Conservation (phyloP, 2,113 vertebrate genomes). For the Argyrosomus japonicus region DNA sequence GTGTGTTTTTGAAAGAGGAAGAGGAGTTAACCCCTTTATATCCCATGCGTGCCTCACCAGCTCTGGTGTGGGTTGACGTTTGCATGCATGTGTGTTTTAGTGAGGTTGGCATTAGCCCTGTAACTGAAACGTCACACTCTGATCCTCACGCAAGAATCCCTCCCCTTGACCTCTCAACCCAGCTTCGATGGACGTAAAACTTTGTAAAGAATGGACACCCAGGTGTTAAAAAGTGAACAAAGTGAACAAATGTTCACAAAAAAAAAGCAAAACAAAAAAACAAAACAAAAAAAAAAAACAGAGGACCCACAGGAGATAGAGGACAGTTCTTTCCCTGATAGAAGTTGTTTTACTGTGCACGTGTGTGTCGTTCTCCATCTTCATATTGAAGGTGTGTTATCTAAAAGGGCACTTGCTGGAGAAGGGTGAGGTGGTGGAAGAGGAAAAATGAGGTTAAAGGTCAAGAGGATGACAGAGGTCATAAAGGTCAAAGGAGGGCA, state of each 20-base stretch:
- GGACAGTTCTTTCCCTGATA: constrained; percentile 66
- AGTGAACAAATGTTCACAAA: constrained; percentile 28
- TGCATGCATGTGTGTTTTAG: constrained; percentile 83
- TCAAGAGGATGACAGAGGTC: constrained; percentile 59
- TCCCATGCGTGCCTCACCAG: constrained; percentile 72
- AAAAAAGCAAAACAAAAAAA: not conserved
- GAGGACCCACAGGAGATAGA: constrained; percentile 42
- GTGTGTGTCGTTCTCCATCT: constrained; percentile 87
- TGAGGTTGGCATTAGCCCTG: constrained; percentile 76
- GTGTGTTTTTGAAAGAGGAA: constrained; percentile 78
- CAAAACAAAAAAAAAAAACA: constrained; percentile 16
- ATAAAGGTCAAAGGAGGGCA: constrained; percentile 52
- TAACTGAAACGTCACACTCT: constrained; percentile 75
- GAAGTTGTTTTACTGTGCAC: constrained; percentile 76
- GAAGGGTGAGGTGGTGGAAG: constrained; percentile 59
- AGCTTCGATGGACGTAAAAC: constrained; percentile 50
- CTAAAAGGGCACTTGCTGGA: constrained; percentile 81
- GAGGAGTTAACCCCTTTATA: constrained; percentile 47
- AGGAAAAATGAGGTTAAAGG: constrained; percentile 47
- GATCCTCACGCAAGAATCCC: constrained; percentile 72
- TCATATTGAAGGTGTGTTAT: constrained; percentile 99
- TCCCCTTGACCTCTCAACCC: constrained; percentile 44
- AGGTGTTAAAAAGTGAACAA: constrained; percentile 34
- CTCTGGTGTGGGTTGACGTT: constrained; percentile 73
- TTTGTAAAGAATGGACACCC: constrained; percentile 53